phyloP scores from a whole-genome alignment of 1,140 invertebrate species.

The Drosophila kepulauana region DNA sequence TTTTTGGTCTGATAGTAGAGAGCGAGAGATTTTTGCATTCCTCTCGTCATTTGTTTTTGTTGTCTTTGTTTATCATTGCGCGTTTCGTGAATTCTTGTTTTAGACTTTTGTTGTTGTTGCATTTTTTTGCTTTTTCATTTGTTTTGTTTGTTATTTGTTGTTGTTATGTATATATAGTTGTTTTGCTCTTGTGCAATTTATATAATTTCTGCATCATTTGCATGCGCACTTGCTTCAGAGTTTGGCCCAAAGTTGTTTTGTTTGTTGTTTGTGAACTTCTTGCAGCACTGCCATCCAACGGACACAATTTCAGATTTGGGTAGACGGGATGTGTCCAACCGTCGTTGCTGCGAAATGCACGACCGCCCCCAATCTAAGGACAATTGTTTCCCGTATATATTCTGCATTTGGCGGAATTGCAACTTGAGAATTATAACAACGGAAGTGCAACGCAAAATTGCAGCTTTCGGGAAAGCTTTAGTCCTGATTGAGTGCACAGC shows the following conservation, averaged over 20 bases:
- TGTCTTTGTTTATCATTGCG: slow-evolving; percentile 59
- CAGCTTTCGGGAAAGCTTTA: slow-evolving; percentile 55
- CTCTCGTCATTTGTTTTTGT: slow-evolving; percentile 28
- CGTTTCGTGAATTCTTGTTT: slow-evolving; percentile 74
- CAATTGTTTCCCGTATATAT: slow-evolving; percentile 50
- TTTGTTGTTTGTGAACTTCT: slow-evolving; percentile 9
- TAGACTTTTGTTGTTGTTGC: slow-evolving; percentile 69
- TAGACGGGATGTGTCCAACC: slow-evolving; percentile 81
- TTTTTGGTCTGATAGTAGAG: slow-evolving; percentile 69
- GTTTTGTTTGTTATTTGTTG: slow-evolving; percentile 13
- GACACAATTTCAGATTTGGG: slow-evolving; percentile 80
- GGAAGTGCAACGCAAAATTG: slow-evolving; percentile 45
- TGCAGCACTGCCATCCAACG: slow-evolving; percentile 49
- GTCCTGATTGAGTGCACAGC: not conserved
- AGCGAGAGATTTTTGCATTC: slow-evolving; percentile 49
- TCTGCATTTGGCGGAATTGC: slow-evolving; percentile 24
- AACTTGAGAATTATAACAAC: slow-evolving; percentile 67
- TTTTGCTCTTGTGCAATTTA: slow-evolving; percentile 45
- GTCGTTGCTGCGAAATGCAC: slow-evolving; percentile 75
- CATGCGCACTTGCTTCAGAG: slow-evolving; percentile 64
- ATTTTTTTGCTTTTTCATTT: slow-evolving; percentile 16
- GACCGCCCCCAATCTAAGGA: slow-evolving; percentile 64
- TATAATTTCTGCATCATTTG: slow-evolving; percentile 31
- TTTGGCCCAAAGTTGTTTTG: slow-evolving; percentile 67
- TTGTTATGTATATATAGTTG: slow-evolving; percentile 41